Percentiles rank a stretch among this genome's conserved stretches.
phyloP scores from a whole-genome alignment of 2,888 invertebrate genomes.

The Axea sp. region DNA sequence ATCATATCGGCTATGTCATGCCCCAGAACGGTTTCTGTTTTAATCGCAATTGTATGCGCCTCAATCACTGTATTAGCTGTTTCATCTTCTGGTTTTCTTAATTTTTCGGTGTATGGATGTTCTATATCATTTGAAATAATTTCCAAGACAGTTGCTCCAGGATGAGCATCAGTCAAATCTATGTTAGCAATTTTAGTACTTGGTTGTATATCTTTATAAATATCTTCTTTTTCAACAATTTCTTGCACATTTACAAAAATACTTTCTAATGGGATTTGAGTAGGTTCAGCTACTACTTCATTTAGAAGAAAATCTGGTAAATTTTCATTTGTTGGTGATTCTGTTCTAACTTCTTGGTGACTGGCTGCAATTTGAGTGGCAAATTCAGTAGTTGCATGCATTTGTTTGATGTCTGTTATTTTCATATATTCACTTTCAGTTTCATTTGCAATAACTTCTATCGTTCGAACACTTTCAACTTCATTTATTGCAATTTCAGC shows the following conservation, averaged over 20 bases:
- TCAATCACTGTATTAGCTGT: slow-evolving; percentile 76
- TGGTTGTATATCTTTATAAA: slow-evolving; percentile 75
- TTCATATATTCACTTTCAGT: slow-evolving; percentile 80
- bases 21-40: slow-evolving; percentile 79
- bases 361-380: slow-evolving; percentile 80
- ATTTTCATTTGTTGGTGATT: slow-evolving; percentile 78
- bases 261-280: slow-evolving; percentile 74
- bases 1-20: slow-evolving; percentile 69
- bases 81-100: slow-evolving; percentile 68
- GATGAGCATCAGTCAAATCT: slow-evolving; percentile 73
- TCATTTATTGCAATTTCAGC: slow-evolving; percentile 79
- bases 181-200: slow-evolving; percentile 78
- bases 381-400: slow-evolving; percentile 79
- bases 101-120: slow-evolving; percentile 67
- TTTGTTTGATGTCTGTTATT: slow-evolving; percentile 74
- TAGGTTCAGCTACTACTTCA: slow-evolving; percentile 76
- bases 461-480: slow-evolving; percentile 80
- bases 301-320: slow-evolving; percentile 75
- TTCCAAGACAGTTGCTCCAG: slow-evolving; percentile 74
- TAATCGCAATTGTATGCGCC: slow-evolving; percentile 79
- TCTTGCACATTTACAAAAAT: slow-evolving; percentile 77
- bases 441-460: slow-evolving; percentile 80
- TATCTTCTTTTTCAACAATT: slow-evolving; percentile 80
- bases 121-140: slow-evolving; percentile 75
- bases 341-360: slow-evolving; percentile 80